These are phyloP conservation scores for Ennomos erosarius DNA, from an alignment of 2,888 invertebrate genomes.

Conservation along the genomic window DNA sequence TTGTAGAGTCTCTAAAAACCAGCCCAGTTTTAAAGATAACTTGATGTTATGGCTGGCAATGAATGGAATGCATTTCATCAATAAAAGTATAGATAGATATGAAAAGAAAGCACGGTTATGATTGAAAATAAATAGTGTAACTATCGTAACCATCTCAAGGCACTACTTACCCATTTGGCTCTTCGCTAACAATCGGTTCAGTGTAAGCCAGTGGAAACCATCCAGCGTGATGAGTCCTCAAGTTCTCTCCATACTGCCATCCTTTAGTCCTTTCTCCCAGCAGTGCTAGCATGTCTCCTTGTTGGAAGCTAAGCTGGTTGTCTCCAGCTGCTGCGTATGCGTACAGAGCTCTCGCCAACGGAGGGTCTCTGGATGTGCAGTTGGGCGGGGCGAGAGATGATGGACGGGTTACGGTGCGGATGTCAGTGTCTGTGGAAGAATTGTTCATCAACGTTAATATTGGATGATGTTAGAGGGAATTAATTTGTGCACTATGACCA, in stretches of 20 bases:
- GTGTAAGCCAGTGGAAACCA: constrained; percentile 99
- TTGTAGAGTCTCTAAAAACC: no score
- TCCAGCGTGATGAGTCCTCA: constrained; percentile 95
- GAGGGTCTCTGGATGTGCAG: constrained; percentile 87
- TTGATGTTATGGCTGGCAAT: no score
- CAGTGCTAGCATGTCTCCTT: constrained; percentile 94
- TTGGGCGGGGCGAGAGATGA: constrained; percentile 88
- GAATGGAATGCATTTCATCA: no score
- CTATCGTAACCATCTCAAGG: no score
- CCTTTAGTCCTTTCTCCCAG: constrained; percentile 97
- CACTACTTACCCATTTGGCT: constrained; percentile 78
- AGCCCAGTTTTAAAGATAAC: no score
- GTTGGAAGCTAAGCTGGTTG: constrained; percentile 96
- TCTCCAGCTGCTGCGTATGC: constrained; percentile 95
- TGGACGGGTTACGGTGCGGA: constrained; percentile 82
- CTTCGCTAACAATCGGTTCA: constrained; percentile 90
- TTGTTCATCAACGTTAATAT: no score
- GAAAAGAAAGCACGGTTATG: no score
- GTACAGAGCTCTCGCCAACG: constrained; percentile 93
- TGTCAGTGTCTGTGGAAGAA: constrained; percentile 58
- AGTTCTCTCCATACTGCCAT: constrained; percentile 98
- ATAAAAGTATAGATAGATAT: no score
- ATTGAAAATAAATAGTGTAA: no score
- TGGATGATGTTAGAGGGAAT: no score
- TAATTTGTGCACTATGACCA: no score